Evolutionary conservation across 2,888 invertebrate genomes (phyloP).

Genomic region (Acleris literana): DNA sequence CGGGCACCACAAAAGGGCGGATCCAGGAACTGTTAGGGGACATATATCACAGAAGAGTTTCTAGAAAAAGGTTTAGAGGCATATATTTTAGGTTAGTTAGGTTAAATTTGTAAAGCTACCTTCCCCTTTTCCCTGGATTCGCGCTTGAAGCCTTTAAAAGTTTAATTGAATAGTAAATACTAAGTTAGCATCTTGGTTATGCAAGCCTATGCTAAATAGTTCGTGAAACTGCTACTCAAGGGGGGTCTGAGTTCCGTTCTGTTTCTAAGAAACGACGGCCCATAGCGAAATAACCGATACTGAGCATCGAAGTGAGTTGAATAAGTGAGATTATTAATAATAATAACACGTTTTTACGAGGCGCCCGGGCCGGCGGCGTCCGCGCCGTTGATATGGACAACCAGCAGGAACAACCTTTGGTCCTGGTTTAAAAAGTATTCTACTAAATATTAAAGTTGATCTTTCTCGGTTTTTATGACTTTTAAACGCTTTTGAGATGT

Average conservation of each 20-base stretch:
- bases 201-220: constrained; percentile 19
- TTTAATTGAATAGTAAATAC: constrained; percentile 2
- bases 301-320: constrained; percentile 52
- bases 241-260: constrained; percentile 43
- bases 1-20: constrained; percentile 49
- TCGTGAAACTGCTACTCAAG: constrained; percentile 39
- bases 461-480: too few relatives aligned
- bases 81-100: background rate
- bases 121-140: constrained; percentile 1
- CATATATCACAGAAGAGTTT: background rate
- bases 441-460: too few relatives aligned
- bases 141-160: constrained; percentile 4
- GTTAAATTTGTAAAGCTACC: background rate
- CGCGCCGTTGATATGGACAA: constrained; percentile 53
- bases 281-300: constrained; percentile 44
- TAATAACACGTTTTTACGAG: constrained; percentile 77
- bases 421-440: constrained; percentile 3
- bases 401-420: constrained; percentile 58
- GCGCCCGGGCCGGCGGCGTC: constrained; percentile 73
- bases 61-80: background rate
- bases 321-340: constrained; percentile 77
- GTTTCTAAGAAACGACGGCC: constrained; percentile 52
- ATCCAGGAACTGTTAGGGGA: constrained; percentile 7
- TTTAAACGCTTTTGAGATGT: too few relatives aligned
- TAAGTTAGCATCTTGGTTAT: constrained; percentile 2